phyloP scores from a whole-genome alignment of 2,888 invertebrate genomes.

The Pasiphila rectangulata region DNA sequence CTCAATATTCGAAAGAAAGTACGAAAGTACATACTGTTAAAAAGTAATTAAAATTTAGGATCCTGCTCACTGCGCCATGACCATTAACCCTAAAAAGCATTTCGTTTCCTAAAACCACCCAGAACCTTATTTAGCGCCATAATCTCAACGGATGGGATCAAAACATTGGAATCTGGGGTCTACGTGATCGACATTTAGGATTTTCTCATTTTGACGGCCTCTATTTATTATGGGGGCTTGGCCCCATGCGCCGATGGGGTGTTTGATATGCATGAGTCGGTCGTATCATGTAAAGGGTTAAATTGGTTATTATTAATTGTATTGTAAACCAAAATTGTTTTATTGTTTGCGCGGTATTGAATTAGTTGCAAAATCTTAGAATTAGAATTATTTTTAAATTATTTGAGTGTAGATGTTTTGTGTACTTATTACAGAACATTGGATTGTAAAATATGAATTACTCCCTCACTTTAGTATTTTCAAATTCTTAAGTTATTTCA shows the following conservation, averaged over 20 bases:
- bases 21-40: no score
- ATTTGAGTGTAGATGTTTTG: no score
- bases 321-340: slow-evolving; percentile 8
- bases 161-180: slow-evolving; percentile 26
- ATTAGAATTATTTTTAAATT: no score
- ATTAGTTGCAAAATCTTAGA: neutral
- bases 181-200: slow-evolving; percentile 46
- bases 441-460: no score
- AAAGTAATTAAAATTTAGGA: no score
- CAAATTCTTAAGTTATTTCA: no score
- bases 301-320: slow-evolving; percentile 18
- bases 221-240: slow-evolving; percentile 34
- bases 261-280: slow-evolving; percentile 21
- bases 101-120: neutral
- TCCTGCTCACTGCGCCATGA: neutral
- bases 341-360: slow-evolving; percentile 1
- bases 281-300: slow-evolving; percentile 17
- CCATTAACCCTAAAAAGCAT: neutral
- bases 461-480: no score
- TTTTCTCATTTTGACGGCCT: slow-evolving; percentile 43
- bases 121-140: slow-evolving; percentile 21
- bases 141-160: slow-evolving; percentile 26
- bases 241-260: slow-evolving; percentile 24
- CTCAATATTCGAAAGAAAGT: no score
- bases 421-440: no score